Base-by-base conservation (phyloP, 1,140 invertebrate species). In the Parapsyche elsis region DNA sequence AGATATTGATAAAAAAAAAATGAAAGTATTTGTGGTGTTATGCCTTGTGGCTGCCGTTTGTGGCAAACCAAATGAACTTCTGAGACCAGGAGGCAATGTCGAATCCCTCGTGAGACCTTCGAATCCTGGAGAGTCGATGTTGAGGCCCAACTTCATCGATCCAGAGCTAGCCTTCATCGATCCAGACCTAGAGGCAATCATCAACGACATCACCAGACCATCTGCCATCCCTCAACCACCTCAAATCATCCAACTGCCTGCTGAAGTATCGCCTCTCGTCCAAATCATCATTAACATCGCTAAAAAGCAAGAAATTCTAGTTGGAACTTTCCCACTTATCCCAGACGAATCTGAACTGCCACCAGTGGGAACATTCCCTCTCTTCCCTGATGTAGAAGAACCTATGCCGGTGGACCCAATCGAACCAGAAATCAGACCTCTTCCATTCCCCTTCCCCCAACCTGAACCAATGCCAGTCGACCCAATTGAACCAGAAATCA, bases 271-370 rank as follows among this genome's bases (percentile, higher is more conserved):
- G 0, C 78, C 78, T 12, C 19, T 79, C 16, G 78, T 79, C 1
- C 78, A 79, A 38, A 74, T 79, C 78, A 79, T 79, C 30, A 70
- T 79, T 26, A 79, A 79, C 57, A 49, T 79, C 26, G 44, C n/a
- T 21, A 53, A 77, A 16, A 64, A 64, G 16, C 5, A 44, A 57
- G 23, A 64, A 38, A 26, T 45, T 19, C 73, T 12, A 73, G 73
- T 57, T 24, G 73, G 71, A 24, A 57, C 46, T 26, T 26, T 59
- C 49, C 73, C 73, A 75, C 19, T 75, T 38, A 4, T 67, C 24
- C 61, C 61, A 23, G 61, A 67, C 5, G 61, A 21, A 26, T 7
- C 45, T n/a, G 21, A 12, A 24, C 30, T 16, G 12, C 44, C 38
- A 26, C 70, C 53, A 23, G 26, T 53, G 59, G 23, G 71, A 74